Evolutionary conservation across 1,140 invertebrate genomes (phyloP), one percentile per base, ranked within the genome.

Genomic region (Calephelis nemesis): DNA sequence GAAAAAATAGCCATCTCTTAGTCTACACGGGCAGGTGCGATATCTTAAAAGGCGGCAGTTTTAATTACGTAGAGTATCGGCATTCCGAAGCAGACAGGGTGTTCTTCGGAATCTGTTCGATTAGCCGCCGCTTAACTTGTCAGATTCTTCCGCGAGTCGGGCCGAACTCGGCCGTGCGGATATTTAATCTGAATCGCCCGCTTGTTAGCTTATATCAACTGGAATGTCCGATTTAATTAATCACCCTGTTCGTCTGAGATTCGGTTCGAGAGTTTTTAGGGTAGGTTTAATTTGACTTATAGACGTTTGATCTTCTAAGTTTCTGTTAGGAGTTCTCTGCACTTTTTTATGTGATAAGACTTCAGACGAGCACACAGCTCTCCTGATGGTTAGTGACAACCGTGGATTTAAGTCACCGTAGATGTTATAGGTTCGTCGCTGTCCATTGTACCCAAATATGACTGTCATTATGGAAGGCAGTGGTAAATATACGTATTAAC

Each of bases 11-110:
- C 52, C 5, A 42, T 11, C 65, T 66, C 65, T 58, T 45, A 11
- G 49, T 15, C 49, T 66, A 66, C 8, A 42, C 48, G 30, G 19
- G 50, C 52, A 58, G 52, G 52, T 58, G 65, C 52, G 65, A 66
- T 66, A 45, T 66, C 65, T 66, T 66, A 66, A 58, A 66, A 66
- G 65, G 49, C 49, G 65, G 50, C 52, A 66, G 40, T 66, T 66
- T 66, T 66, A 66, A 66, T 66, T 66, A 66, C 65, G 62, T 48
- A 47, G 65, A 66, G 40, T 66, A 66, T 66, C 65, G 65, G 52
- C 52, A 66, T 66, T 66, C 65, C 52, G 52, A 15, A 48, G 13
- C 62, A 19, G 62, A 60, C 54, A 60, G 54, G 30, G 45, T 42
- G 49, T 65, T 49, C 63, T 63, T 54, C 52, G 65, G 52, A 60